A percentile compares a stretch with the other conserved stretches of the same genome.
Evolutionary conservation across 2,888 invertebrate genomes (phyloP).

Genomic region (Meloe dianella): DNA sequence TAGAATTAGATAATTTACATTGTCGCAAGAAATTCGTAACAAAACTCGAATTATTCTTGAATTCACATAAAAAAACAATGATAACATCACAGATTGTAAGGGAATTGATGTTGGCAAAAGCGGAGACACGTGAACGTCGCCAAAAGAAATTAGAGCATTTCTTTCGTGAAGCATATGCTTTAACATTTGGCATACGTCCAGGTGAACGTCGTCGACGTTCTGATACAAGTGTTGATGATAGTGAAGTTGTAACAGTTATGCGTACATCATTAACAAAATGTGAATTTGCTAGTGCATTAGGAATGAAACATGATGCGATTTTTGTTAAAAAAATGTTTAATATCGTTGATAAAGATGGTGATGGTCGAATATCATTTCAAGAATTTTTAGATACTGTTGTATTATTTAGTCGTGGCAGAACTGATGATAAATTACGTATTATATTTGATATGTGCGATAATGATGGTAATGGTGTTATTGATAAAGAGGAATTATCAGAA

Average conservation of each 20-base stretch:
- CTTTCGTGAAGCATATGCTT: slow-evolving; percentile 93
- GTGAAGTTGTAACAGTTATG: slow-evolving; percentile 90
- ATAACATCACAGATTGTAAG: slow-evolving; percentile 75
- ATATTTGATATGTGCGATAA: slow-evolving; percentile 98
- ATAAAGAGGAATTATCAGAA: slow-evolving; percentile 90
- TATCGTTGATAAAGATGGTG: slow-evolving; percentile 92
- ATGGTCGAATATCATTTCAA: slow-evolving; percentile 87
- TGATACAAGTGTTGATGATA: slow-evolving; percentile 73
- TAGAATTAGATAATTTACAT: slow-evolving; percentile 85
- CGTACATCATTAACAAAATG: slow-evolving; percentile 87
- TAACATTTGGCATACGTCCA: slow-evolving; percentile 88
- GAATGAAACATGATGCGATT: slow-evolving; percentile 93
- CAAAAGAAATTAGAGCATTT: slow-evolving; percentile 93
- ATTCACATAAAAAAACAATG: slow-evolving; percentile 82
- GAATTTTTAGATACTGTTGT: slow-evolving; percentile 95
- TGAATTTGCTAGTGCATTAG: slow-evolving; percentile 93
- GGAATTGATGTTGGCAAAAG: slow-evolving; percentile 87
- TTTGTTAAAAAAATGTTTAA: slow-evolving; percentile 98
- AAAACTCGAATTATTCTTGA: slow-evolving; percentile 84
- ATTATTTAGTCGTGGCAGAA: slow-evolving; percentile 88
- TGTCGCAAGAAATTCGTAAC: slow-evolving; percentile 84
- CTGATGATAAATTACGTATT: slow-evolving; percentile 90
- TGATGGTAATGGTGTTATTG: slow-evolving; percentile 91
- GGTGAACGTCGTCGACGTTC: slow-evolving; percentile 81
- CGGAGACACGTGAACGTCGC: slow-evolving; percentile 92